Base-by-base conservation (phyloP, 2,797 vertebrate genomes). In the Octomys mimax region DNA sequence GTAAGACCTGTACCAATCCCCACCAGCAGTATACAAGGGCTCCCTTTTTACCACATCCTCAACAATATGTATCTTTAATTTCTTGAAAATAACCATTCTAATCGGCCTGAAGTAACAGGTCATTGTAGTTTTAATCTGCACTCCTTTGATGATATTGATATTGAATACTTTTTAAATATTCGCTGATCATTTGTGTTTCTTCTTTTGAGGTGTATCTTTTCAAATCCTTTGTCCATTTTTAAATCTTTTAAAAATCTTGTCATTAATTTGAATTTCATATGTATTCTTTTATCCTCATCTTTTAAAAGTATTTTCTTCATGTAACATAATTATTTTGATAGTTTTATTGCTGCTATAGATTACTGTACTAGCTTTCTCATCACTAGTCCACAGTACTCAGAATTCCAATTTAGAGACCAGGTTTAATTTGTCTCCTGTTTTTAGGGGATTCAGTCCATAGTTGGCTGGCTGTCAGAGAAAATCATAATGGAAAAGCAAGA, bases 301-400 rank as follows among this genome's bases (percentile, higher is more conserved):
- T 59, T 22, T 91, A 93, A 84, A 71, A 70, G 49, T 81, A 14
- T 13, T 94, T 94, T 13, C 80, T 91, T 84, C 22, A 70, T 22
- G 66, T 10, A 82, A 9, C 26, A 77, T 22, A 68, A 14, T 78
- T 94, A 64, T 22, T 64, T 78, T 85, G 16, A 39, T 71, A 66
- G 70, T 81, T 61, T 88, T 88, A 59, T n/a, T 78, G 7, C 39
- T 87, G 39, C 9, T 12, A 26, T 64, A 71, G 42, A n/a, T 87
- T n/a, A 3, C 42, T 46, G 24, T 16, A 75, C 39, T 46, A 14
- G 24, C 12, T 28, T 71, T 46, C 24, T 75, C 39, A 75, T 6
- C 71, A 46, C 24, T 42, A 24, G 39, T 24, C 24, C 39, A 26
- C 39, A 46, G 28, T 46, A 75, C 39, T 75, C 39, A 75, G 24